Evolutionary conservation across 2,888 invertebrate genomes (phyloP).

Genomic region (Eretmocerus hayati): DNA sequence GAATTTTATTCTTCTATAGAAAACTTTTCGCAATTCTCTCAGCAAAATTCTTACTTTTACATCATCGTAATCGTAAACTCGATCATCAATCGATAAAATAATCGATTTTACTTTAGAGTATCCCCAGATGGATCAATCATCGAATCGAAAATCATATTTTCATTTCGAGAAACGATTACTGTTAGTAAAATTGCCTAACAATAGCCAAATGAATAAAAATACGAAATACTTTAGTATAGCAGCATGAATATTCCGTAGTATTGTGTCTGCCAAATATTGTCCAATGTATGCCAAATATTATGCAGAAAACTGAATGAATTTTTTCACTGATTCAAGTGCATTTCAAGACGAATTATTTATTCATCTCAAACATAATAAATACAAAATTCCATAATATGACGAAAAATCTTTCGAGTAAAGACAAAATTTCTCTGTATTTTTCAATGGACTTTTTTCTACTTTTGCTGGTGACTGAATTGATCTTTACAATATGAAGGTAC

Average conservation of each 20-base stretch:
- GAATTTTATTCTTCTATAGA: no score
- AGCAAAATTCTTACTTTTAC: no score
- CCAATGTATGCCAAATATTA: slow-evolving; percentile 22
- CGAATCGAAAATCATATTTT: no score
- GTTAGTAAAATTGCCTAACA: slow-evolving; percentile 16
- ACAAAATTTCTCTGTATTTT: slow-evolving; percentile 16
- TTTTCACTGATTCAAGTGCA: slow-evolving; percentile 8
- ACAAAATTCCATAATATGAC: not conserved
- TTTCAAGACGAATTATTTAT: slow-evolving; percentile 9
- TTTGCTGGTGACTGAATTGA: slow-evolving; percentile 15
- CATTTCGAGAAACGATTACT: no score
- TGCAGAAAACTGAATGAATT: slow-evolving; percentile 3
- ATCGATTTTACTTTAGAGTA: no score
- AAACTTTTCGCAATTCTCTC: no score
- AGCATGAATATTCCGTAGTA: slow-evolving; percentile 17
- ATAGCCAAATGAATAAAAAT: slow-evolving; percentile 16
- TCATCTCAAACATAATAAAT: slow-evolving; percentile 14
- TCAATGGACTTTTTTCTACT: slow-evolving; percentile 10
- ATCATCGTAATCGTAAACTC: no score
- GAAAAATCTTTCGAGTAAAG: slow-evolving; percentile 5
- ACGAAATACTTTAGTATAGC: slow-evolving; percentile 15
- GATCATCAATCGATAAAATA: no score
- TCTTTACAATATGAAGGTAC: slow-evolving; percentile 8
- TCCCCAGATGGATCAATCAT: no score
- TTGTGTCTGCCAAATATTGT: slow-evolving; percentile 25